These are phyloP conservation scores for Diglossa cyanea DNA, from an alignment of 2,797 vertebrate species.

Conservation along the genomic window DNA sequence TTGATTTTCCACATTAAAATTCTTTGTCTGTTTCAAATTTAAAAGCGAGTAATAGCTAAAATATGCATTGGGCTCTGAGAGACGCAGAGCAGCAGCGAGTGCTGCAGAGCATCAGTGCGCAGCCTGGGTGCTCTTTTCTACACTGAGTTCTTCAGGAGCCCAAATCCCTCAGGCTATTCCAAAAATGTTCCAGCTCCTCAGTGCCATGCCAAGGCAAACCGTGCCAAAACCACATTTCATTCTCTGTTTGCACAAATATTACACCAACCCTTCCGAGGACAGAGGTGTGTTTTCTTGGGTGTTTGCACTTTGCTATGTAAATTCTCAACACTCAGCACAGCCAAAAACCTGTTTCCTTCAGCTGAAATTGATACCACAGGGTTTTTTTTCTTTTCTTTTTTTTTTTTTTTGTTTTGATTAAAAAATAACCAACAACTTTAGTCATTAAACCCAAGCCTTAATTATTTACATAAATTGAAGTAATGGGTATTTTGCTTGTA, in stretches of 20 bases:
- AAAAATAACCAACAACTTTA: not conserved
- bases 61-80: not conserved
- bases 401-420: not conserved
- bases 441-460: not conserved
- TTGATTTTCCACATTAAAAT: slow-evolving; percentile 38
- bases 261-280: not conserved
- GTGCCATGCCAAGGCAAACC: not conserved
- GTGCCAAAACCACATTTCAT: rapidly evolving
- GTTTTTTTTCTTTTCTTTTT: not conserved
- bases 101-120: not conserved
- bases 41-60: not conserved
- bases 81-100: too few species aligned
- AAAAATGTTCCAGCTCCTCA: not conserved
- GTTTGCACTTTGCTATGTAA: slow-evolving; percentile 8
- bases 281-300: not conserved
- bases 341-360: not conserved
- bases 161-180: not conserved
- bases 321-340: not conserved
- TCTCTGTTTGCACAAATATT: not conserved
- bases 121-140: not conserved
- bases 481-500: not conserved
- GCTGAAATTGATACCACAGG: not conserved
- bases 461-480: not conserved
- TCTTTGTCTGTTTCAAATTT: slow-evolving; percentile 19
- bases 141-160: not conserved